A percentile compares a stretch with the other conserved stretches of the same genome.
These are phyloP conservation scores for Sebastes ruberrimus DNA, from an alignment of 2,797 vertebrate species.

Conservation along the genomic window DNA sequence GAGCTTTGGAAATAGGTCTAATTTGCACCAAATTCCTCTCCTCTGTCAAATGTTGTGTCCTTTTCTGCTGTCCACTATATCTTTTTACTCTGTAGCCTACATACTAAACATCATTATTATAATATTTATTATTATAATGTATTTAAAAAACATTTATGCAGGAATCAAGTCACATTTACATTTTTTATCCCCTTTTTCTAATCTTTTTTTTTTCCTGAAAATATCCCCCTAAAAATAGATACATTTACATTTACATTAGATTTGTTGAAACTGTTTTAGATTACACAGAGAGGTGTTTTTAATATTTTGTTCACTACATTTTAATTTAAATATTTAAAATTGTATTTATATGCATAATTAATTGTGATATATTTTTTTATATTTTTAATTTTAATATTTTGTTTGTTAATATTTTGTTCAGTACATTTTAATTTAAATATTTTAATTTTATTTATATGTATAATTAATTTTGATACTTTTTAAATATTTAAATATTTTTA, in stretches of 20 bases:
- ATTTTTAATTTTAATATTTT: no score
- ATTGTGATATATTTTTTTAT: no score
- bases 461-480: no score
- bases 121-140: not conserved
- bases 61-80: not conserved
- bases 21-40: not conserved
- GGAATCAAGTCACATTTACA: not conserved
- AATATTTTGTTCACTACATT: not conserved
- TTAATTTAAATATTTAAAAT: no score
- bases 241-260: no score
- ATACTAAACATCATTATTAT: not conserved
- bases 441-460: no score
- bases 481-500: no score
- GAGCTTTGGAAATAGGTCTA: not conserved
- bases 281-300: not conserved
- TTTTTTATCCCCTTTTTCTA: not conserved
- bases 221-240: not conserved
- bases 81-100: not conserved
- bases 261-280: not conserved
- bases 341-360: no score
- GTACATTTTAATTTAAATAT: no score
- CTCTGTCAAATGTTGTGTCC: not conserved
- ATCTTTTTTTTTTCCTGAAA: not conserved
- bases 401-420: not conserved
- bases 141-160: not conserved